Conservation (phyloP, 2,888 invertebrate species). For the Seladonia tumulorum region DNA sequence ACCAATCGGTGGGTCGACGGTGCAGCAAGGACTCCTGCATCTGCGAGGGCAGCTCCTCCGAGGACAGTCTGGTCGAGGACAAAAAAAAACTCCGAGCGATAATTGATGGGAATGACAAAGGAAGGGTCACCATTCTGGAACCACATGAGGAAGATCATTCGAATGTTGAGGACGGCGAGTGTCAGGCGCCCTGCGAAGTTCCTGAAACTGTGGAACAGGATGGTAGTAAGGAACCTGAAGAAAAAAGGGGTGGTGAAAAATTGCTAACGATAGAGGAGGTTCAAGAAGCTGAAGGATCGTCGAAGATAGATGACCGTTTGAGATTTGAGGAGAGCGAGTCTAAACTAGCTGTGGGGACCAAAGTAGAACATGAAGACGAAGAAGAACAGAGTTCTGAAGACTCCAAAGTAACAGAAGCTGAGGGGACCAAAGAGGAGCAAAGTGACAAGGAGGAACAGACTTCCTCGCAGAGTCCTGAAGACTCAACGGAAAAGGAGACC, state of each 20-base stretch:
- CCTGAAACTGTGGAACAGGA: background rate
- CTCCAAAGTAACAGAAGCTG: background rate
- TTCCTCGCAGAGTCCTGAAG: background rate
- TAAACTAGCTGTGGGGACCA: background rate
- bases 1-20: slow-evolving; percentile 12
- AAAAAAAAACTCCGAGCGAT: slow-evolving; percentile 75
- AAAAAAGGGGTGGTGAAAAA: background rate
- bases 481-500: background rate
- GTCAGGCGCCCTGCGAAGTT: too few species aligned
- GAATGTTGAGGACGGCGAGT: background rate
- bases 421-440: background rate
- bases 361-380: background rate
- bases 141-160: background rate
- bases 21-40: slow-evolving; percentile 48
- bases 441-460: background rate
- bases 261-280: background rate
- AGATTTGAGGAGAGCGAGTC: background rate
- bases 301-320: background rate
- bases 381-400: background rate
- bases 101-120: slow-evolving; percentile 35
- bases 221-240: background rate
- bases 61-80: slow-evolving; percentile 61
- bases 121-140: too few species aligned
- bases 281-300: background rate
- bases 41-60: slow-evolving; percentile 37